phyloP scores from a whole-genome alignment of 2,888 invertebrate species.

The Apocheima hispidaria region DNA sequence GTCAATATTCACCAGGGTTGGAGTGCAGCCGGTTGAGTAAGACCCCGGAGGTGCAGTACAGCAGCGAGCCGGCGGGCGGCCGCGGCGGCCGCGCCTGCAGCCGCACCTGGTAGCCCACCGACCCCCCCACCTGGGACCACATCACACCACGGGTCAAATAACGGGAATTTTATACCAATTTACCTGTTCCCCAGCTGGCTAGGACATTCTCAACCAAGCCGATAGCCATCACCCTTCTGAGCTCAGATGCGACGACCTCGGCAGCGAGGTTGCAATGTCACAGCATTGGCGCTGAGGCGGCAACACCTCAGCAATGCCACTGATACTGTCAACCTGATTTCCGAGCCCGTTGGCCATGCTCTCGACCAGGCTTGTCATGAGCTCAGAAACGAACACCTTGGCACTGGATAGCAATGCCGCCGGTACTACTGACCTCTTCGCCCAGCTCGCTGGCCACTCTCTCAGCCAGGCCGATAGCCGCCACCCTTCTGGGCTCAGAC shows the following conservation, averaged over 20 bases:
- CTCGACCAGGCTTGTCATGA: too few species aligned
- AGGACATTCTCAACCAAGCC: too few species aligned
- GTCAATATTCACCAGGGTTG: slow-evolving; percentile 68
- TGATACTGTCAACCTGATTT: too few species aligned
- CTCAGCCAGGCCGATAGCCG: slow-evolving; percentile 89
- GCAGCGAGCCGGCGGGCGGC: slow-evolving; percentile 84
- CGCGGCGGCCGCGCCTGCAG: slow-evolving; percentile 81
- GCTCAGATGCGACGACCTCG: too few species aligned
- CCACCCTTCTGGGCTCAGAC: slow-evolving; percentile 89
- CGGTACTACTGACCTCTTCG: slow-evolving; percentile 77
- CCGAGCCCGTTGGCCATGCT: too few species aligned
- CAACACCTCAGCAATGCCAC: too few species aligned
- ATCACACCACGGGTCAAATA: too few species aligned
- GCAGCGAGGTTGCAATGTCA: too few species aligned
- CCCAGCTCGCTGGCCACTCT: slow-evolving; percentile 87
- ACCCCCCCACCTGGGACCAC: slow-evolving; percentile 84
- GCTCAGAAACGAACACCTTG: too few species aligned
- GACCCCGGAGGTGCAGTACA: slow-evolving; percentile 90
- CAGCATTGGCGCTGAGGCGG: too few species aligned
- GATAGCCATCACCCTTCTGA: too few species aligned
- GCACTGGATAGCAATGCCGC: too few species aligned
- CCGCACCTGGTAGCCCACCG: slow-evolving; percentile 89
- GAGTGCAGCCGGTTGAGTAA: slow-evolving; percentile 76
- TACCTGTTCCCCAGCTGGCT: not conserved
- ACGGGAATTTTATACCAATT: not conserved